phyloP scores from a whole-genome alignment of 2,888 invertebrate genomes.

The Limnephilus lunatus region DNA sequence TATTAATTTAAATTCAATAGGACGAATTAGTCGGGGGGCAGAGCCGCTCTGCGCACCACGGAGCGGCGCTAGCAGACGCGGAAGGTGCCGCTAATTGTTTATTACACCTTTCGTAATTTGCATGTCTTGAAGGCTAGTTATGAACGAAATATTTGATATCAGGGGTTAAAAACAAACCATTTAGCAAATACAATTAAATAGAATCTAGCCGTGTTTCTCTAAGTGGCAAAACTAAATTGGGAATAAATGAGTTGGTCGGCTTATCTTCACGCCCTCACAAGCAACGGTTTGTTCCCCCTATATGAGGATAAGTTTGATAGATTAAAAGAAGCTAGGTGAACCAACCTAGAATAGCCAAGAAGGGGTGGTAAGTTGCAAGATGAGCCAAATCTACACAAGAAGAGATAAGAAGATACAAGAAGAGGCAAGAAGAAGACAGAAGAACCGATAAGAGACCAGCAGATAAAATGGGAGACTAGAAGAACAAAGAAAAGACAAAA shows the following conservation, averaged over 20 bases:
- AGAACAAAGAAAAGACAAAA: too few species aligned
- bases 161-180: not conserved
- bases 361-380: too few species aligned
- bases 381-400: too few species aligned
- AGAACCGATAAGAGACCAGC: too few species aligned
- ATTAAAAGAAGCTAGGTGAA: too few species aligned
- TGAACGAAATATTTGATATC: conserved; percentile 37
- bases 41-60: conserved; percentile 24
- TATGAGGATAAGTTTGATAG: too few species aligned
- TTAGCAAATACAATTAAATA: not conserved
- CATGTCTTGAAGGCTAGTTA: conserved; percentile 55
- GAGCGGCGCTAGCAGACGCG: conserved; percentile 63
- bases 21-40: conserved; percentile 53
- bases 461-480: too few species aligned
- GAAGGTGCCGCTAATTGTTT: conserved; percentile 66
- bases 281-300: too few species aligned
- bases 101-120: conserved; percentile 62
- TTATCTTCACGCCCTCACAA: too few species aligned
- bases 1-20: conserved; percentile 62
- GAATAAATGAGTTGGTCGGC: not conserved
- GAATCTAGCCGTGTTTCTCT: not conserved
- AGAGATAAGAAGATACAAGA: too few species aligned
- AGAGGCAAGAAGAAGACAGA: too few species aligned
- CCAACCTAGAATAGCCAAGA: too few species aligned
- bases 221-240: not conserved